Conservation (phyloP, 2,797 vertebrate genomes). For the Artibeus lituratus region DNA sequence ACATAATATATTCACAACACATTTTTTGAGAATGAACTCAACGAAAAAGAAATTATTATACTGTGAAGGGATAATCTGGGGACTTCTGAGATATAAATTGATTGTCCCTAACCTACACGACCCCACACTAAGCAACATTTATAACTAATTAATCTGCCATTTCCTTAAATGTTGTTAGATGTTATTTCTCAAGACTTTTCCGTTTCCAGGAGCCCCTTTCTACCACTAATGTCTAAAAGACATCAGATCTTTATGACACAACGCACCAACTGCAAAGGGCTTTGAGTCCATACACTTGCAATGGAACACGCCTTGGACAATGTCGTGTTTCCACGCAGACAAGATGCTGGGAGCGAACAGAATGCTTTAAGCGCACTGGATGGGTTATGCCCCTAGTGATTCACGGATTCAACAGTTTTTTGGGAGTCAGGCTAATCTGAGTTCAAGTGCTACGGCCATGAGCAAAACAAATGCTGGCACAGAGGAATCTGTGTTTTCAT, state of each 20-base stretch:
- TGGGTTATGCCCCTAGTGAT: background rate
- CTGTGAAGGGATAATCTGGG: background rate
- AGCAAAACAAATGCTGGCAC: background rate
- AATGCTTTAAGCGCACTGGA: background rate
- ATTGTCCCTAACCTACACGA: background rate
- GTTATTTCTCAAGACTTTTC: background rate
- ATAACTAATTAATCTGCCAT: background rate
- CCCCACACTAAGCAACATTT: background rate
- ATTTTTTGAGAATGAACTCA: background rate
- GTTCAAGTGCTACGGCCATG: background rate
- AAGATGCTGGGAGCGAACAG: background rate
- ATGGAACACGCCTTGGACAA: background rate
- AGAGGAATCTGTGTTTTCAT: background rate
- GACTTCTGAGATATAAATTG: background rate
- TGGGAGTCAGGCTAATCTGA: background rate
- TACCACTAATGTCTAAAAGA: background rate
- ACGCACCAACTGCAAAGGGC: background rate
- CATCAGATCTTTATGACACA: background rate
- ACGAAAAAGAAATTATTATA: slow-evolving; percentile 6
- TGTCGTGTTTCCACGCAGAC: background rate
- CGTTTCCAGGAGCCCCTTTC: background rate
- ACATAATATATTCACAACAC: background rate
- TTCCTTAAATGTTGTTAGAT: background rate
- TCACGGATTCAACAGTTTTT: background rate
- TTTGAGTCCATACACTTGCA: background rate